Conservation (phyloP, 2,113 vertebrate species). For the Chaetops frenatus region DNA sequence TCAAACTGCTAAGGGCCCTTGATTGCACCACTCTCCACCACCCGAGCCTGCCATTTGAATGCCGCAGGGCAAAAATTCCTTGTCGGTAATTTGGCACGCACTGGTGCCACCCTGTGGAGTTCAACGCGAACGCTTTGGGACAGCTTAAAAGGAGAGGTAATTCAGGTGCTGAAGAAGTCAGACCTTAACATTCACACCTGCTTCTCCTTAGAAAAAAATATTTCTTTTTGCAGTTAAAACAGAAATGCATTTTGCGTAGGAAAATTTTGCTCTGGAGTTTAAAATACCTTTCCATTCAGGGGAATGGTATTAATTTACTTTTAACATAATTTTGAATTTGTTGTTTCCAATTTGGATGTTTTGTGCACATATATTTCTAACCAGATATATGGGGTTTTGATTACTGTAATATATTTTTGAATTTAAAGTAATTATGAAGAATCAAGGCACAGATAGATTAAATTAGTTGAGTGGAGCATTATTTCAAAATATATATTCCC, state of each 20-base stretch:
- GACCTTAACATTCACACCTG: background rate
- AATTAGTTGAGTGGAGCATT: background rate
- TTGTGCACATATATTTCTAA: background rate
- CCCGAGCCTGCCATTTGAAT: fast-evolving
- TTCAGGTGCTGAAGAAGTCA: background rate
- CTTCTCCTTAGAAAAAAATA: background rate
- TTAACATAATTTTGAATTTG: background rate
- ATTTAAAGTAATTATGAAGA: background rate
- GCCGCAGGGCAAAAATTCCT: background rate
- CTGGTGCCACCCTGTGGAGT: background rate
- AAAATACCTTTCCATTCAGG: background rate
- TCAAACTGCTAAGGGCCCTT: too few species aligned
- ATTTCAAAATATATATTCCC: background rate
- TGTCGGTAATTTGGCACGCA: fast-evolving
- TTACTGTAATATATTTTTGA: background rate
- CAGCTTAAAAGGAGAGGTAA: background rate
- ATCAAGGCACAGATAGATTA: background rate
- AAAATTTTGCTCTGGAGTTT: background rate
- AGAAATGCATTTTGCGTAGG: background rate
- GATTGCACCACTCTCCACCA: background rate
- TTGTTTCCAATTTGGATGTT: background rate
- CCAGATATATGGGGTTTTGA: background rate
- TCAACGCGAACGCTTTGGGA: fast-evolving
- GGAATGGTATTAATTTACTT: background rate
- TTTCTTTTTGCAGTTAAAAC: background rate